Evolutionary conservation across 1,140 invertebrate species (phyloP).

Genomic region (Homalodisca vitripennis): DNA sequence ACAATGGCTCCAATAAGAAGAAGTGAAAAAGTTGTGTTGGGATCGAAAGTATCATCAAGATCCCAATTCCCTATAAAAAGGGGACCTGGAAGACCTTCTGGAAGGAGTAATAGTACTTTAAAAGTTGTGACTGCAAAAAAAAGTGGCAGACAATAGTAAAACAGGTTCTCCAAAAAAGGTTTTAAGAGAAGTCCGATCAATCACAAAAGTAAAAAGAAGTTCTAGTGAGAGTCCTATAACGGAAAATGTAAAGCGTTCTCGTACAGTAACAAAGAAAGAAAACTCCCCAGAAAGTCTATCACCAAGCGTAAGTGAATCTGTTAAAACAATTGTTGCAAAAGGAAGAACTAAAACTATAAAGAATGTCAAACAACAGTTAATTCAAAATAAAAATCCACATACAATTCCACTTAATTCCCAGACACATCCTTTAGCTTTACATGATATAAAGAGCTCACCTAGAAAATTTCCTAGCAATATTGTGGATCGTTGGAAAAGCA

Average conservation of each 20-base stretch:
- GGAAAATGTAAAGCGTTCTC: background rate
- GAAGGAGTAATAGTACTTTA: background rate
- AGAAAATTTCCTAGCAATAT: slow-evolving; percentile 19
- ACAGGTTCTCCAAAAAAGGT: background rate
- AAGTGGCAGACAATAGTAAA: background rate
- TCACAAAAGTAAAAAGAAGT: background rate
- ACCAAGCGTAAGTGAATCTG: background rate
- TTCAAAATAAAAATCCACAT: background rate
- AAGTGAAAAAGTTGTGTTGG: slow-evolving; percentile 7
- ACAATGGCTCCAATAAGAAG: slow-evolving; percentile 13
- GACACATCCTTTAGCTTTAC: background rate
- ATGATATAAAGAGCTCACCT: slow-evolving; percentile 5
- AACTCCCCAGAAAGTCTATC: background rate
- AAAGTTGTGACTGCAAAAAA: background rate
- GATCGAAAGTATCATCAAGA: background rate
- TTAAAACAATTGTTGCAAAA: background rate
- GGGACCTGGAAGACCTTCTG: background rate
- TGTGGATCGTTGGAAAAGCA: slow-evolving; percentile 17
- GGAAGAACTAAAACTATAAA: background rate
- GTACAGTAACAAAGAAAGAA: background rate
- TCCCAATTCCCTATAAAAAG: background rate
- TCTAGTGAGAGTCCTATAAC: background rate
- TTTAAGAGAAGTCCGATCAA: background rate
- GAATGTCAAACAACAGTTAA: background rate
- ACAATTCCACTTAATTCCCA: background rate